These are phyloP conservation scores for Pachymerium ferrugineum DNA, from an alignment of 2,888 invertebrate species.

Conservation along the genomic window DNA sequence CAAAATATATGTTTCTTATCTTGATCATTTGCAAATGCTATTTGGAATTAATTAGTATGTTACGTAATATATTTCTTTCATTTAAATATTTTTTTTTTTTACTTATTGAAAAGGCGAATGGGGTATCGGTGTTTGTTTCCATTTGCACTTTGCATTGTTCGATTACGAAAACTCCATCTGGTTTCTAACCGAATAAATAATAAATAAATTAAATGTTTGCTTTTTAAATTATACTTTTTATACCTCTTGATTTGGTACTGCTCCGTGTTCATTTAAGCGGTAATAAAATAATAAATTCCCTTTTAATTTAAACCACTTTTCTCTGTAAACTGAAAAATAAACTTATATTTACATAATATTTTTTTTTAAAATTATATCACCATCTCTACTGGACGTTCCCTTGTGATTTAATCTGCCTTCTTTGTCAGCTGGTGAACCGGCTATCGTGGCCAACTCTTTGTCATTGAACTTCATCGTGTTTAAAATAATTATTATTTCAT, in stretches of 20 bases:
- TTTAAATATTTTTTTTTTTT: neutral
- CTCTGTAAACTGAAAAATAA: constrained; percentile 58
- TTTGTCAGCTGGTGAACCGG: neutral
- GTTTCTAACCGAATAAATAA: constrained; percentile 47
- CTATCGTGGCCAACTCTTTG: neutral
- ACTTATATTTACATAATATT: neutral
- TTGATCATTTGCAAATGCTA: constrained; percentile 29
- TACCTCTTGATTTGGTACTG: constrained; percentile 56
- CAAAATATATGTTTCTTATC: constrained; percentile 31
- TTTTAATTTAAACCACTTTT: constrained; percentile 68
- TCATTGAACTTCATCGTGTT: constrained; percentile 18
- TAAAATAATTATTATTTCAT: neutral
- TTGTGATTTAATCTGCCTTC: constrained; percentile 28
- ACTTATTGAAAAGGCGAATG: constrained; percentile 66
- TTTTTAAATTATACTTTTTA: constrained; percentile 34
- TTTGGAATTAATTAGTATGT: neutral
- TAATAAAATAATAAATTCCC: constrained; percentile 72
- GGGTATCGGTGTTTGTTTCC: constrained; percentile 58
- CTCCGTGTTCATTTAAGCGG: constrained; percentile 62
- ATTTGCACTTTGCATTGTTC: constrained; percentile 66
- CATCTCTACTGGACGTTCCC: neutral
- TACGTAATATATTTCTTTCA: neutral
- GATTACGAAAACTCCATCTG: constrained; percentile 66
- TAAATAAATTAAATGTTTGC: neutral
- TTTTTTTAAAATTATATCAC: neutral